These are phyloP conservation scores for Ammodramus savannarum DNA, from an alignment of 2,113 vertebrate species.

Conservation along the genomic window DNA sequence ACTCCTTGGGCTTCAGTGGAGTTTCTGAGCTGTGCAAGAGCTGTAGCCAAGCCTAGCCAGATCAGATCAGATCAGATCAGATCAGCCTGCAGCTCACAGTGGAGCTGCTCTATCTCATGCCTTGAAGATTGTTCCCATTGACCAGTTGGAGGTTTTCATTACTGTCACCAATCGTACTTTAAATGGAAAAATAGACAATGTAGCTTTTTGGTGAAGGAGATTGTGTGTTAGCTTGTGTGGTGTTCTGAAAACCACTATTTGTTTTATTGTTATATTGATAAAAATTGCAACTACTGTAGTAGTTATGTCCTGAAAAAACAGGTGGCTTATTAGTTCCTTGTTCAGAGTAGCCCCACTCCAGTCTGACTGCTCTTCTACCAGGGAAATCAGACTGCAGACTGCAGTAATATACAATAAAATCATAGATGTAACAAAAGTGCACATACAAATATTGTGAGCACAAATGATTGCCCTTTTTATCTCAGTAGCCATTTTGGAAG, in stretches of 20 bases:
- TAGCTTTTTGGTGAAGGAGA: not conserved
- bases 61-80: not conserved
- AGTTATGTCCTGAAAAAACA: not conserved
- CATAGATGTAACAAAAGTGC: not conserved
- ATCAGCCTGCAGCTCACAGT: not conserved
- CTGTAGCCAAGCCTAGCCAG: accelerated
- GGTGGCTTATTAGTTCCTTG: not conserved
- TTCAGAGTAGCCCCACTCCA: not conserved
- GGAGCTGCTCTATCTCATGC: not conserved
- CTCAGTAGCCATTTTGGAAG: not conserved
- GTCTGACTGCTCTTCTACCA: not conserved
- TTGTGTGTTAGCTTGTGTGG: not conserved
- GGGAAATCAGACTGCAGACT: not conserved
- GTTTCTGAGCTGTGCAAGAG: not conserved
- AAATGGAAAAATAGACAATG: not conserved
- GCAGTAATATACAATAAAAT: not conserved
- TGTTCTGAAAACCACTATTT: not conserved
- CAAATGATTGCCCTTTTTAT: not conserved
- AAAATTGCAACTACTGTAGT: not conserved
- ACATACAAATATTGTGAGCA: not conserved
- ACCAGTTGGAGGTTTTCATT: not conserved
- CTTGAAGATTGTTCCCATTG: not conserved
- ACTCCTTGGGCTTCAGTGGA: not conserved
- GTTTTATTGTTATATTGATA: not conserved
- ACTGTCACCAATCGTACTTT: not conserved